Evolutionary conservation across 2,888 invertebrate species (phyloP).

Genomic region (Synanthedon formicaeformis): DNA sequence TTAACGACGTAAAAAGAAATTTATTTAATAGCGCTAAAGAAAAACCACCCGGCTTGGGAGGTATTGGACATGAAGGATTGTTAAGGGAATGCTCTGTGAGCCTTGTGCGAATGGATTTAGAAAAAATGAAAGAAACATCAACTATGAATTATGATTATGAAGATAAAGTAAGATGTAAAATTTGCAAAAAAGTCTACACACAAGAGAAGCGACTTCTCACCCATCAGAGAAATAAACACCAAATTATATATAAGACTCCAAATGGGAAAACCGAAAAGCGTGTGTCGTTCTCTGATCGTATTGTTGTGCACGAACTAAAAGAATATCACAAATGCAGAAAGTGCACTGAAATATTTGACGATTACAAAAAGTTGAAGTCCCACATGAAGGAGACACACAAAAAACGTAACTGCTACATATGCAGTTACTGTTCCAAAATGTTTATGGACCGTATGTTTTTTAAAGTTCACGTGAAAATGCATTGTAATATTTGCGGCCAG

Average conservation of each 20-base stretch:
- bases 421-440: conserved; percentile 46
- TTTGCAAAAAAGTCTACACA: conserved; percentile 42
- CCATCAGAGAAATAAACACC: conserved; percentile 46
- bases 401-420: conserved; percentile 56
- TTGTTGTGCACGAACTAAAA: conserved; percentile 46
- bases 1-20: too few species aligned
- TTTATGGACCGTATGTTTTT: conserved; percentile 51
- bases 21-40: too few species aligned
- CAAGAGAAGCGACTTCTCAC: conserved; percentile 37
- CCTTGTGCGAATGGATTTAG: conserved; percentile 28
- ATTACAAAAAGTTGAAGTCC: conserved; percentile 28
- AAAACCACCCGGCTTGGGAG: too few species aligned
- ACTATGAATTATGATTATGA: conserved; percentile 11
- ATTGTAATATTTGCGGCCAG: conserved; percentile 41
- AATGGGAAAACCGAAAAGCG: conserved; percentile 32
- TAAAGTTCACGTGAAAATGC: conserved; percentile 53
- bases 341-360: conserved; percentile 44
- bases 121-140: conserved; percentile 4
- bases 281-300: conserved; percentile 51
- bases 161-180: conserved; percentile 31
- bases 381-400: conserved; percentile 45
- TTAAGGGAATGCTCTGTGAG: conserved; percentile 27
- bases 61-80: conserved; percentile 8
- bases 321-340: conserved; percentile 54
- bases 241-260: conserved; percentile 28